A percentile compares a stretch with the other conserved stretches of the same genome.
Conservation (phyloP, 2,797 vertebrate genomes). For the Helicolenus hilgendorfi region DNA sequence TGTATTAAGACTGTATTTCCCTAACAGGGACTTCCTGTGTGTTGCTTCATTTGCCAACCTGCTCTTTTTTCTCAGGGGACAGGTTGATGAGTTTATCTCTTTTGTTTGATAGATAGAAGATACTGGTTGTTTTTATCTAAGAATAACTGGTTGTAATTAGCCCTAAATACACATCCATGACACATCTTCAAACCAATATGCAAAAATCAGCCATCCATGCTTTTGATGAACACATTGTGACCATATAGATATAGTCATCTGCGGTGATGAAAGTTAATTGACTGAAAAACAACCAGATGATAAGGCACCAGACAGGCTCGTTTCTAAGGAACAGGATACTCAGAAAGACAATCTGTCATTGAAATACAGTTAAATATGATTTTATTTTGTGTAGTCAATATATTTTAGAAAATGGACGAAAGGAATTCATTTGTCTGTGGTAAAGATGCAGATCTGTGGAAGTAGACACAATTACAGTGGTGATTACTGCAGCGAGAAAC, state of each 20-base stretch:
- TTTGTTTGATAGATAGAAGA: constrained; percentile 69
- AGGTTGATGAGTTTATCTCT: constrained; percentile 74
- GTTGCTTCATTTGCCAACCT: constrained; percentile 66
- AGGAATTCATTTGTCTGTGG: constrained; percentile 42
- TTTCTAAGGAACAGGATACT: constrained; percentile 72
- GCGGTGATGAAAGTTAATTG: constrained; percentile 84
- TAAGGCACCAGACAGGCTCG: constrained; percentile 67
- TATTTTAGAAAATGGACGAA: constrained; percentile 44
- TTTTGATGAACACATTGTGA: constrained; percentile 85
- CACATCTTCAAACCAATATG: constrained; percentile 81
- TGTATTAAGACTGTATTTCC: constrained; percentile 33
- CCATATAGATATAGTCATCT: constrained; percentile 84
- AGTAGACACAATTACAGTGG: constrained; percentile 28
- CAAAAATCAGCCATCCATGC: constrained; percentile 79
- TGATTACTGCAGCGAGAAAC: constrained; percentile 41
- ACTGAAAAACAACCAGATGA: constrained; percentile 83
- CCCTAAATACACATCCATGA: constrained; percentile 72
- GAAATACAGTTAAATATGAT: constrained; percentile 52
- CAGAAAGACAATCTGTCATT: constrained; percentile 76
- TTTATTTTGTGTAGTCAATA: constrained; percentile 28
- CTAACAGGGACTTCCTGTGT: constrained; percentile 6
- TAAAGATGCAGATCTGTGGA: constrained; percentile 16
- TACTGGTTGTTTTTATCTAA: constrained; percentile 46
- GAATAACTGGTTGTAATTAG: constrained; percentile 76
- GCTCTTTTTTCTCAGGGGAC: constrained; percentile 55